Evolutionary conservation across 2,888 invertebrate species (phyloP), one percentile per base, ranked within the genome.

Genomic region (Catocala sponsa): DNA sequence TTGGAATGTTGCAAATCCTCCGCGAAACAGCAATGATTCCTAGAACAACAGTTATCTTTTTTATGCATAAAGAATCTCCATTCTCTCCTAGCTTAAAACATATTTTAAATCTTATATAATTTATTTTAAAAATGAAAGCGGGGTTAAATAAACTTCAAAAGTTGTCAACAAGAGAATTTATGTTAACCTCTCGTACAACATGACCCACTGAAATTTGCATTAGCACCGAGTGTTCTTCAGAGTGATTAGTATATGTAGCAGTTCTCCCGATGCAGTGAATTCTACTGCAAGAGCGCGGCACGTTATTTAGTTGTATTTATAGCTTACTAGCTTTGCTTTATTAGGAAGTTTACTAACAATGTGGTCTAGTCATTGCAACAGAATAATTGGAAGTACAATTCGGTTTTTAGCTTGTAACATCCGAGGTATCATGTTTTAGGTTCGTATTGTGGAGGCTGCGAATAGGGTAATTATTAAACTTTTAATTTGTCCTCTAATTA

Each of bases 301-400:
- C 58, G 32, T 52, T 58, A 58, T 38, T 58, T 52, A 47, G 11
- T 38, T 9, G 58, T 58, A 58, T 58, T 58, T 58, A 58, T 52
- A 13, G 32, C 41, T 52, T 9, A 52, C 44, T 32, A 33, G 46
- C 41, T 46, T 25, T 11, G 52, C 32, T 52, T 52, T 52, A 51
- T 58, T 58, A 51, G 15, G 48, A 15, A 49, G n/a, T 35, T 43
- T 7, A 35, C 47, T 41, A 44, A 51, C 38, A 44, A 51, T 44
- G 50, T 49, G 35, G 43, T 12, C 15, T 50, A n/a, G 35, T 57
- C 11, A 4, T 15, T 13, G 10, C 25, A 15, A 44, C 44, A 6
- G n/a, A 50, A 44, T 51, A 13, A 25, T 50, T 11, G 13, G 15
- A 44, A 38, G 49, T 11, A 6, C 56, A 15, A 10, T 38, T 38